Evolutionary conservation across 2,888 invertebrate genomes (phyloP).

Genomic region (Coenonympha glycerion): DNA sequence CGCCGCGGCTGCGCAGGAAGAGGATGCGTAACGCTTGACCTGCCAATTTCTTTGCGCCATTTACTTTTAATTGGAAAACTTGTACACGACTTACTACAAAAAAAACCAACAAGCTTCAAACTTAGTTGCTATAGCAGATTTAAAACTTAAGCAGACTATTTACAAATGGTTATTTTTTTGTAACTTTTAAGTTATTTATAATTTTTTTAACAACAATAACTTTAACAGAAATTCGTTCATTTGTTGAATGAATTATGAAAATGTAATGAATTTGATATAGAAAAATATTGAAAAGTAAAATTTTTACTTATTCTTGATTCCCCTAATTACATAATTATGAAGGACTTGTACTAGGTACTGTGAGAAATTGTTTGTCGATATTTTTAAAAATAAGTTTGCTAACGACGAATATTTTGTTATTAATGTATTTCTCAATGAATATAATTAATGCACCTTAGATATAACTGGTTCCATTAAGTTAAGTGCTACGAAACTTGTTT

Average conservation of each 20-base stretch:
- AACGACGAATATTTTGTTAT: background rate
- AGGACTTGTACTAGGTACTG: too few relatives aligned
- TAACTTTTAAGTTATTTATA: too few relatives aligned
- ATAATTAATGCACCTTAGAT: conserved; percentile 7
- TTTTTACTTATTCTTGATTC: too few relatives aligned
- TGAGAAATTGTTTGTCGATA: background rate
- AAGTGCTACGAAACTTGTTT: conserved; percentile 18
- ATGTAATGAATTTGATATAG: too few relatives aligned
- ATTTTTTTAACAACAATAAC: too few relatives aligned
- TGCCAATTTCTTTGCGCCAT: conserved; percentile 35
- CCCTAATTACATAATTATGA: too few relatives aligned
- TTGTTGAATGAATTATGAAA: too few relatives aligned
- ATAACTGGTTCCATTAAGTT: conserved; percentile 14
- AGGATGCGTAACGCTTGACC: conserved; percentile 48
- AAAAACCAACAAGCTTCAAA: background rate
- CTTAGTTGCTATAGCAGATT: too few relatives aligned
- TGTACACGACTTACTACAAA: background rate
- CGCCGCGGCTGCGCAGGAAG: conserved; percentile 55
- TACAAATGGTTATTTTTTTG: too few relatives aligned
- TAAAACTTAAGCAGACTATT: too few relatives aligned
- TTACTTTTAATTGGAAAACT: conserved; percentile 29
- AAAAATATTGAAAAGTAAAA: too few relatives aligned
- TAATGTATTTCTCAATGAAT: conserved; percentile 13
- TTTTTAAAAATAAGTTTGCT: background rate
- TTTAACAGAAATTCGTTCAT: too few relatives aligned